Percentiles rank a stretch among this genome's conserved stretches.
These are phyloP conservation scores for Cassiopea andromeda DNA, from an alignment of 30 jellyfish, hydroid and myxozoan genomes.

Conservation along the genomic window DNA sequence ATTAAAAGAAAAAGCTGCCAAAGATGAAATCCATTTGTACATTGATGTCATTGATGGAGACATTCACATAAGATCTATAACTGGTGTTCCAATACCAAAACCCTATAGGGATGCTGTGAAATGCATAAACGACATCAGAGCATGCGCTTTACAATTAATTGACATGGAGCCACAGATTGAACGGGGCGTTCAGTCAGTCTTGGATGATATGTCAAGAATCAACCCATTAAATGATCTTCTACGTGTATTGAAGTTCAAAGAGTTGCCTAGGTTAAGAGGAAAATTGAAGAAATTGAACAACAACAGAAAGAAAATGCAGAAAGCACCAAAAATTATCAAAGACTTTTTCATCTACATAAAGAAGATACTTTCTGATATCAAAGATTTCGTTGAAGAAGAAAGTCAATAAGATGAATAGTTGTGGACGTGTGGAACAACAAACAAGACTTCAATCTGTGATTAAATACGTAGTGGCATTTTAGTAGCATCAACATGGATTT, in stretches of 20 bases:
- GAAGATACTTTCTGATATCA: constrained; percentile 23
- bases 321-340: constrained; percentile 42
- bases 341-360: constrained; percentile 36
- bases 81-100: constrained; percentile 47
- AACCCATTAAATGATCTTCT: constrained; percentile 37
- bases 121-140: constrained; percentile 19
- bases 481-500: no score
- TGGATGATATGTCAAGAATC: constrained; percentile 17
- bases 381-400: constrained; percentile 26
- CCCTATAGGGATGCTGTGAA: constrained; percentile 24
- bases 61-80: not conserved
- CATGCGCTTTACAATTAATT: constrained; percentile 12
- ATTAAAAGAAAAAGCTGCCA: constrained; percentile 36
- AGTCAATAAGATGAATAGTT: not conserved
- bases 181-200: constrained; percentile 14
- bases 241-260: constrained; percentile 36
- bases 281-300: constrained; percentile 42
- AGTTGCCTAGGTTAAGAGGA: constrained; percentile 25
- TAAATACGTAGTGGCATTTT: no score
- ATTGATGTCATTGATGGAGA: constrained; percentile 7
- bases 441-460: no score
- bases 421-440: not conserved
- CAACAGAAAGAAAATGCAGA: constrained; percentile 46
- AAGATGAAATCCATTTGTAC: constrained; percentile 2
- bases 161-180: constrained; percentile 37